Percentiles rank a stretch among this genome's conserved stretches.
These are phyloP conservation scores for Stramonita haemastoma DNA, from an alignment of 2,888 invertebrate species.

Conservation along the genomic window DNA sequence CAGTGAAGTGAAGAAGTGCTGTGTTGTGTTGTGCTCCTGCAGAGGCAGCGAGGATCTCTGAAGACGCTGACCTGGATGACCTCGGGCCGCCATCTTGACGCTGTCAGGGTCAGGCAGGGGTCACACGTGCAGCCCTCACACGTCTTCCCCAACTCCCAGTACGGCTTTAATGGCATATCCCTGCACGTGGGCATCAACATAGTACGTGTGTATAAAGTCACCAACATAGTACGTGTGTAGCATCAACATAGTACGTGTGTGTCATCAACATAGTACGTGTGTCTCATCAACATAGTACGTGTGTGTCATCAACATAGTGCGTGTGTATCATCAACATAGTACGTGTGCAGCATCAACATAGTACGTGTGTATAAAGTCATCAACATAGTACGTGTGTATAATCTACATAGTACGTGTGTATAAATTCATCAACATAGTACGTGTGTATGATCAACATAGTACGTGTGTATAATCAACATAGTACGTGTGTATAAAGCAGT, in stretches of 20 bases:
- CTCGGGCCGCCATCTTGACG: constrained; percentile 22
- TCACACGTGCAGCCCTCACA: neutral
- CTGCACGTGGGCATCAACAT: constrained; percentile 13
- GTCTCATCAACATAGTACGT: too few relatives aligned
- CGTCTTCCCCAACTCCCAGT: neutral
- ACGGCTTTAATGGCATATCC: neutral
- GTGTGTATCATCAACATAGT: neutral
- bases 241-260: too few relatives aligned
- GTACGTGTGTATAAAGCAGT: too few relatives aligned
- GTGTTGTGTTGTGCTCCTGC: neutral
- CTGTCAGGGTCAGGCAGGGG: neutral
- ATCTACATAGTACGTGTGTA: too few relatives aligned
- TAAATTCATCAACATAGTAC: constrained; percentile 4
- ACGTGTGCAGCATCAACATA: neutral
- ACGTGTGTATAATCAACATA: neutral
- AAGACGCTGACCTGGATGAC: constrained; percentile 16
- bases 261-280: neutral
- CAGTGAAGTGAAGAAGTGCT: too few relatives aligned
- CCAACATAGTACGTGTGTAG: neutral
- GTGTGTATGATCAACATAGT: neutral
- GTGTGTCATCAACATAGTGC: neutral
- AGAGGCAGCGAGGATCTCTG: neutral
- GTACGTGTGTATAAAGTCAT: neutral
- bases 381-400: neutral
- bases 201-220: neutral